Percentiles rank a stretch among this genome's conserved stretches.
phyloP scores from a whole-genome alignment of 2,797 vertebrate species.

The Typhlichthys eigenmanni region DNA sequence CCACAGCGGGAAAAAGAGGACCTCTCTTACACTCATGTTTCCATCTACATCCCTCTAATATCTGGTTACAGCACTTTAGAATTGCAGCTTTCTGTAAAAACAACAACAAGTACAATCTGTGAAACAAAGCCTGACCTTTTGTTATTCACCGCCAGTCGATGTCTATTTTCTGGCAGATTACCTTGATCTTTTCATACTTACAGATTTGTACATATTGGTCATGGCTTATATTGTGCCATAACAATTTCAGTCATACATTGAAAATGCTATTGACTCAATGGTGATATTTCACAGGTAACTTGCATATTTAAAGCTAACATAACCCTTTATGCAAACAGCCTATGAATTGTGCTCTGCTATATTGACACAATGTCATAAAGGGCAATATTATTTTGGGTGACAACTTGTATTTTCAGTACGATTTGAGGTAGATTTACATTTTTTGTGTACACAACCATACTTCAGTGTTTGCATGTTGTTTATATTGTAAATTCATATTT shows the following conservation, averaged over 20 bases:
- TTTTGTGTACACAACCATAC: neutral
- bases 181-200: neutral
- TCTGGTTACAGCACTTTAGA: constrained; percentile 58
- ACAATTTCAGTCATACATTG: neutral
- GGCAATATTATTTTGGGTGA: neutral
- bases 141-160: neutral
- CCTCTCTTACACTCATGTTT: neutral
- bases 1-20: neutral
- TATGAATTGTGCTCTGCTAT: neutral
- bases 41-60: constrained; percentile 15
- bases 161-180: neutral
- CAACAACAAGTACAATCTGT: neutral
- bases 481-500: neutral
- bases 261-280: neutral
- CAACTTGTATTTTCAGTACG: neutral
- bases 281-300: neutral
- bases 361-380: neutral
- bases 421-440: neutral
- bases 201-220: constrained; percentile 8
- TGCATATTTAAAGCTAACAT: too few relatives aligned
- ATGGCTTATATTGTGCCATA: neutral
- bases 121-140: neutral
- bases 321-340: neutral
- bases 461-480: neutral
- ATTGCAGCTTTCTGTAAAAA: constrained; percentile 4